A percentile compares a stretch with the other conserved stretches of the same genome.
Evolutionary conservation across 53 echinoderm and acorn worm genomes (phyloP).

Genomic region (Paelopatides confundens): DNA sequence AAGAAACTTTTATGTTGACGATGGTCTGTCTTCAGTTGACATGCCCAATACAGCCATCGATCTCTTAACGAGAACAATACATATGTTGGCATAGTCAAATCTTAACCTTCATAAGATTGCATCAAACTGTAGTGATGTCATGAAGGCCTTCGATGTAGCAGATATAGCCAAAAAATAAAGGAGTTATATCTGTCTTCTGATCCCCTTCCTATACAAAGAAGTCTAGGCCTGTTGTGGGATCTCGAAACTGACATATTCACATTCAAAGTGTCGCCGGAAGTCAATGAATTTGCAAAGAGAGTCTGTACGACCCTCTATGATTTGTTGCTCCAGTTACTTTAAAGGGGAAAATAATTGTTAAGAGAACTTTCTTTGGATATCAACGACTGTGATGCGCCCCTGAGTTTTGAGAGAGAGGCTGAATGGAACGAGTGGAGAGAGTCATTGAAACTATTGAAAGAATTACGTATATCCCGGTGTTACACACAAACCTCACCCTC

Average conservation of each 20-base stretch:
- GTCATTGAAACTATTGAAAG: background rate
- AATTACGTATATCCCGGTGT: background rate
- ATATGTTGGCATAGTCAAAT: too few species aligned
- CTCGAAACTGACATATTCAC: conserved; percentile 45
- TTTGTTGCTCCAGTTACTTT: conserved; percentile 50
- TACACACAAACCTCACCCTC: background rate
- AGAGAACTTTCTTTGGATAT: conserved; percentile 37
- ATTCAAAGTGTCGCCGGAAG: conserved; percentile 1
- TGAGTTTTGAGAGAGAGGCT: background rate
- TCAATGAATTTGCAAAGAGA: conserved; percentile 44
- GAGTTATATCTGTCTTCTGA: too few species aligned
- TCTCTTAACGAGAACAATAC: too few species aligned
- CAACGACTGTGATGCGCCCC: background rate
- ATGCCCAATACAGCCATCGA: too few species aligned
- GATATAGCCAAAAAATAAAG: too few species aligned
- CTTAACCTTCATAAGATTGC: too few species aligned
- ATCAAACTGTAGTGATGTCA: too few species aligned
- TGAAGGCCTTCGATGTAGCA: too few species aligned
- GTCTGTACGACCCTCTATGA: conserved; percentile 56
- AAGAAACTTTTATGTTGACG: too few species aligned
- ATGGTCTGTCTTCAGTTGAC: too few species aligned
- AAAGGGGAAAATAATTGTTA: conserved; percentile 53
- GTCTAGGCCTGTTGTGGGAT: conserved; percentile 43
- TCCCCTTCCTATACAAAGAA: too few species aligned
- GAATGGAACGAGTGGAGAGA: background rate